phyloP scores from a whole-genome alignment of 2,797 vertebrate genomes.

The Galaxias olidus region DNA sequence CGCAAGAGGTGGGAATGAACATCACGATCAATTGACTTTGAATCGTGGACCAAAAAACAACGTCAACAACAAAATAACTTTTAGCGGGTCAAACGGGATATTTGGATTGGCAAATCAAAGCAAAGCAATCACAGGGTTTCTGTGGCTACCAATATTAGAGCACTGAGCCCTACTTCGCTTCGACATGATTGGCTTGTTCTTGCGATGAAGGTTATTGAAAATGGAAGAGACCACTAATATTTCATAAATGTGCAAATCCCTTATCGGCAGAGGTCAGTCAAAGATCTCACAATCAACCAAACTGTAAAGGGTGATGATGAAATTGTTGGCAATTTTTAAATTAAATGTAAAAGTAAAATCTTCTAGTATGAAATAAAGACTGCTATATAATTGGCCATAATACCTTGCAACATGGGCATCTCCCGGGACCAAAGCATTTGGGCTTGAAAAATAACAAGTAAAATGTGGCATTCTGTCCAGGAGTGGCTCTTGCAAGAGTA shows the following conservation, averaged over 20 bases:
- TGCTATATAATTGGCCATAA: too few relatives aligned
- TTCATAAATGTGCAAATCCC: background rate
- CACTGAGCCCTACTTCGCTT: slow-evolving; percentile 41
- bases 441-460: too few relatives aligned
- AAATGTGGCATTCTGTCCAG: too few relatives aligned
- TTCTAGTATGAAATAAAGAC: too few relatives aligned
- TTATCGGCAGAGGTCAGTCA: slow-evolving; percentile 33
- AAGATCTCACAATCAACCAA: background rate
- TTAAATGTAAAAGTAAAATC: too few relatives aligned
- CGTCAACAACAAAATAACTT: slow-evolving; percentile 59
- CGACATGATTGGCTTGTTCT: slow-evolving; percentile 40
- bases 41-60: slow-evolving; percentile 49
- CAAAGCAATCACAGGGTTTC: slow-evolving; percentile 42
- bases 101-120: slow-evolving; percentile 72
- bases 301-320: too few relatives aligned
- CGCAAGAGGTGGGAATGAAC: slow-evolving; percentile 42
- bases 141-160: slow-evolving; percentile 58
- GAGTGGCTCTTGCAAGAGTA: too few relatives aligned
- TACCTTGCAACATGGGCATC: too few relatives aligned
- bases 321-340: too few relatives aligned
- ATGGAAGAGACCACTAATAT: too few relatives aligned
- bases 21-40: slow-evolving; percentile 61
- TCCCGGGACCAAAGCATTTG: too few relatives aligned
- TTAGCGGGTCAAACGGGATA: slow-evolving; percentile 48
- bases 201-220: too few relatives aligned